Evolutionary conservation across 1,140 invertebrate species (phyloP), one percentile per base, ranked within the genome.

Genomic region (Neotoxoptera formosana): DNA sequence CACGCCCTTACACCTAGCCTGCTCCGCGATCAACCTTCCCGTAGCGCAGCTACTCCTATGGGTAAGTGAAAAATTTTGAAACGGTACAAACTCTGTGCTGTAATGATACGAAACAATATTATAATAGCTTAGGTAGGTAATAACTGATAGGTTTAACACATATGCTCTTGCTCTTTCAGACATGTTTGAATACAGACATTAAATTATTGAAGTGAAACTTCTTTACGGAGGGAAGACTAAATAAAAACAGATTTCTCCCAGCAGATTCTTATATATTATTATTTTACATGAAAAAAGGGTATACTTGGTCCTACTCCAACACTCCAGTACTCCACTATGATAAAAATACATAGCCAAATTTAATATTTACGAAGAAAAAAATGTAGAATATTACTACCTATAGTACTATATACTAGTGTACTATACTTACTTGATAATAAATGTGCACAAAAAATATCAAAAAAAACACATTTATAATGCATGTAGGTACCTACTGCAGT

Each of bases 11-110:
- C 98, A 99, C 95, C 96, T 99, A 91, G 98, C 98, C 53, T 98
- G 98, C 94, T 97, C 98, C 30, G 97, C 98, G 93, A 98, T 98
- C 47, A 98, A 98, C 95, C 96, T 99, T 94, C 97, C 98, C 91
- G 97, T 99, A 94, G 97, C 98, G 53, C 99, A 99, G 95, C 96
- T 99, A 86, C 96, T 99, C 48, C 97, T 99, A 95, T 99, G 98
- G 98, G 98, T 99, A 96, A 96, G 89, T 90, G 25, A 45, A 1
- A 7, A 0, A 25, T 41, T 30, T 30, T 45, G 45, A 76, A 36
- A 41, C 94, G 51, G 93, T 84, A 41, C 94, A 91, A 11, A 67
- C 60, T 14, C 25, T 30, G 56, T 60, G 25, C 8, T 60, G 23
- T 9, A 67, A 67, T n/a, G 4, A 67, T 67, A n/a, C 3, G 30